phyloP scores from a whole-genome alignment of 2,888 invertebrate genomes.

The Drosophila falleni region DNA sequence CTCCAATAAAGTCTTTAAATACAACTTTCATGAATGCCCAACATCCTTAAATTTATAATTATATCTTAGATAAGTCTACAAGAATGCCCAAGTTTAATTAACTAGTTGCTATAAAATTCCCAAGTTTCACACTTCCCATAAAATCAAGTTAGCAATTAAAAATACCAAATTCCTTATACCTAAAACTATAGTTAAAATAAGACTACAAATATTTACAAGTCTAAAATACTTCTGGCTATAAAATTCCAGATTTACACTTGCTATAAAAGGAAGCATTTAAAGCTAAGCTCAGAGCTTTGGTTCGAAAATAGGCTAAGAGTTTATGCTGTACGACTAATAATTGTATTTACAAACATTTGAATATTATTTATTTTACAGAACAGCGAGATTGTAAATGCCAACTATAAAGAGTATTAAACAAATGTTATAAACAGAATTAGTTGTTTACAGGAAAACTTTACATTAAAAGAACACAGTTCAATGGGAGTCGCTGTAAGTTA shows the following conservation, averaged over 20 bases:
- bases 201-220: not conserved
- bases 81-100: not conserved
- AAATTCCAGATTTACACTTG: conserved; percentile 25
- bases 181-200: not conserved
- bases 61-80: conserved; percentile 1
- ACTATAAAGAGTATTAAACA: too few relatives aligned
- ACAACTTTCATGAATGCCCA: not conserved
- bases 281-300: not conserved
- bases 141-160: not conserved
- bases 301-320: conserved; percentile 15
- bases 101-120: not conserved
- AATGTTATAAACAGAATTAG: too few relatives aligned
- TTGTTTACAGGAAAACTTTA: too few relatives aligned
- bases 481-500: too few relatives aligned
- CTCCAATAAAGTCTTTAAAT: conserved; percentile 16
- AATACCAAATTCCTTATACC: conserved; percentile 5
- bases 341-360: not conserved
- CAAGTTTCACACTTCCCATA: conserved; percentile 33
- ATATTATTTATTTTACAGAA: not conserved
- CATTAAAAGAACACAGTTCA: too few relatives aligned
- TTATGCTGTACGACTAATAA: not conserved
- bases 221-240: not conserved
- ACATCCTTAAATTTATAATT: conserved; percentile 3
- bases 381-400: too few relatives aligned
- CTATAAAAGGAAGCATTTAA: conserved; percentile 1